Percentiles rank a stretch among this genome's conserved stretches.
Evolutionary conservation across 2,888 invertebrate genomes (phyloP).

Genomic region (Callinectes sapidus): DNA sequence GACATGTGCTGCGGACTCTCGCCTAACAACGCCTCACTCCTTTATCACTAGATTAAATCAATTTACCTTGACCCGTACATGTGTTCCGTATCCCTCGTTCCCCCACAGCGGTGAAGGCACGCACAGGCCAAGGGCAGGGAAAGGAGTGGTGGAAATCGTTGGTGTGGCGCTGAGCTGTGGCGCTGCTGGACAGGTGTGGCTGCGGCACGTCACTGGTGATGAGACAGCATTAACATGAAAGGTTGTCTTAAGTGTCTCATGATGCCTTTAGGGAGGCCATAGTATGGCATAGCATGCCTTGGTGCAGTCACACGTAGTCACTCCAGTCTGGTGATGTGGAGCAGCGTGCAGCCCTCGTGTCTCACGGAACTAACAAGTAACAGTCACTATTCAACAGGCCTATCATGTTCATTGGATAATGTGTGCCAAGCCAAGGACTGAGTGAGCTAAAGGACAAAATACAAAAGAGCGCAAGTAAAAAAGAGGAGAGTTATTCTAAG

Average conservation of each 20-base stretch:
- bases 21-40: conserved; percentile 26
- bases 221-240: conserved; percentile 55
- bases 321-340: background rate
- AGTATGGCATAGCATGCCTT: background rate
- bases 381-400: background rate
- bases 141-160: background rate
- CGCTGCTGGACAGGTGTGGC: conserved; percentile 40
- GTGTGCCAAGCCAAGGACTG: background rate
- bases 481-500: background rate
- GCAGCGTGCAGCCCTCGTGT: background rate
- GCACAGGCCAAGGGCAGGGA: background rate
- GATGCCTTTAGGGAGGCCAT: background rate
- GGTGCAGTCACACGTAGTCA: background rate
- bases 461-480: background rate
- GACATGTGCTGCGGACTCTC: background rate
- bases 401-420: background rate
- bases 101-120: background rate
- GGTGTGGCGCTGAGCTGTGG: background rate
- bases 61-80: conserved; percentile 14
- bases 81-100: background rate
- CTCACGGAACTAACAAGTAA: background rate
- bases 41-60: background rate
- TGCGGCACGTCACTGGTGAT: conserved; percentile 28
- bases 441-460: background rate
- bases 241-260: conserved; percentile 35